phyloP scores from a whole-genome alignment of 2,888 invertebrate species.

The Autographa pulchrina region DNA sequence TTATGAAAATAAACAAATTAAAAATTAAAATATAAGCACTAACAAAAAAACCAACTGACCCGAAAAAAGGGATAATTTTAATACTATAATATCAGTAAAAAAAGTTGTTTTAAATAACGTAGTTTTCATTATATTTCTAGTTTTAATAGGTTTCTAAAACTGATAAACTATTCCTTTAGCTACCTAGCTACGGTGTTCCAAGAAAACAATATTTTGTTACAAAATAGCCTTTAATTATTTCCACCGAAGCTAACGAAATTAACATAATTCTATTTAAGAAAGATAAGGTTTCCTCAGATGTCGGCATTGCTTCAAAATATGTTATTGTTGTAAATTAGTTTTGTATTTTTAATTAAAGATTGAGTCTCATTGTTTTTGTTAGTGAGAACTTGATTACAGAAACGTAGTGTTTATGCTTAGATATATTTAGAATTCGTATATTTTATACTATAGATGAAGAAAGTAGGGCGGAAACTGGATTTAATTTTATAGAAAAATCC shows the following conservation, averaged over 20 bases:
- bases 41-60: too few relatives aligned
- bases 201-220: not conserved
- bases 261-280: not conserved
- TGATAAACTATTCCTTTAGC: not conserved
- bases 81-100: too few relatives aligned
- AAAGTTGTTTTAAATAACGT: not conserved
- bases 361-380: not conserved
- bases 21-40: too few relatives aligned
- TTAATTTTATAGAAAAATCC: too few relatives aligned
- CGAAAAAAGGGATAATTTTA: too few relatives aligned
- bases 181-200: not conserved
- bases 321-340: not conserved
- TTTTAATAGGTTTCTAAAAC: not conserved
- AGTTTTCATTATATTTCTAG: not conserved
- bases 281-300: not conserved
- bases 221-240: slow-evolving; percentile 3
- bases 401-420: not conserved
- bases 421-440: too few relatives aligned
- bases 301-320: not conserved
- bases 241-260: not conserved
- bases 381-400: not conserved
- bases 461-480: too few relatives aligned
- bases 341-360: not conserved
- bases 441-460: too few relatives aligned
- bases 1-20: too few relatives aligned